phyloP scores from a whole-genome alignment of 2,113 vertebrate species.

The Eolophus roseicapilla region DNA sequence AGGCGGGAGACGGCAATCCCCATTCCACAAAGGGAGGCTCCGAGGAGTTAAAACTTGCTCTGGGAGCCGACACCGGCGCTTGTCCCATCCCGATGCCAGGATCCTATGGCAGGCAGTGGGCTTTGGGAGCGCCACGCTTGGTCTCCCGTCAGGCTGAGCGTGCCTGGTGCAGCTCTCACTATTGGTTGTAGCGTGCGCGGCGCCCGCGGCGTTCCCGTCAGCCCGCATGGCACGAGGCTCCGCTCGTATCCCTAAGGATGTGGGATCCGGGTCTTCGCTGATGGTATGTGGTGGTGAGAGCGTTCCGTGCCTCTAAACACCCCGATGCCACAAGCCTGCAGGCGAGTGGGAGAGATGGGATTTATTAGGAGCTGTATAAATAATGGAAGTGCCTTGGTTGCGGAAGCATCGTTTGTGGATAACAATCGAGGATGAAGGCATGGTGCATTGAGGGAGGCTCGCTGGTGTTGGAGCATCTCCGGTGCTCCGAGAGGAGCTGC shows the following conservation, averaged over 20 bases:
- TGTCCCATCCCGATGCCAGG: background rate
- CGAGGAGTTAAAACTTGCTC: accelerated
- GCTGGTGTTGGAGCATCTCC: background rate
- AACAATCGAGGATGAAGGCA: too few species aligned
- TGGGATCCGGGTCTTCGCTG: background rate
- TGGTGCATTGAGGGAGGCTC: background rate
- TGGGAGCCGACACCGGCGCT: accelerated
- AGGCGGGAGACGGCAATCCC: background rate
- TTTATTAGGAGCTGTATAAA: background rate
- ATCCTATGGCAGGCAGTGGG: background rate
- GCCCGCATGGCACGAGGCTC: background rate
- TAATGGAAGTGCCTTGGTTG: background rate
- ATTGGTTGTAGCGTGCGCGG: accelerated
- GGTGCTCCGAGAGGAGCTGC: background rate
- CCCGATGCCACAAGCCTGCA: background rate
- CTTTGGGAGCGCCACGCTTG: background rate
- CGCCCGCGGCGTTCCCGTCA: accelerated
- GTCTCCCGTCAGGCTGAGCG: background rate
- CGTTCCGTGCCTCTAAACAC: background rate
- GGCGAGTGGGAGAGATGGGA: background rate
- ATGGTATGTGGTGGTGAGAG: accelerated
- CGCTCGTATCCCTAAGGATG: background rate
- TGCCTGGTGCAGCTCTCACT: background rate
- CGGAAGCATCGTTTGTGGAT: background rate
- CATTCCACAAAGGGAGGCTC: background rate